Conservation (phyloP, 92 coral and sea anemone species). For the Epizoanthus ramosus region DNA sequence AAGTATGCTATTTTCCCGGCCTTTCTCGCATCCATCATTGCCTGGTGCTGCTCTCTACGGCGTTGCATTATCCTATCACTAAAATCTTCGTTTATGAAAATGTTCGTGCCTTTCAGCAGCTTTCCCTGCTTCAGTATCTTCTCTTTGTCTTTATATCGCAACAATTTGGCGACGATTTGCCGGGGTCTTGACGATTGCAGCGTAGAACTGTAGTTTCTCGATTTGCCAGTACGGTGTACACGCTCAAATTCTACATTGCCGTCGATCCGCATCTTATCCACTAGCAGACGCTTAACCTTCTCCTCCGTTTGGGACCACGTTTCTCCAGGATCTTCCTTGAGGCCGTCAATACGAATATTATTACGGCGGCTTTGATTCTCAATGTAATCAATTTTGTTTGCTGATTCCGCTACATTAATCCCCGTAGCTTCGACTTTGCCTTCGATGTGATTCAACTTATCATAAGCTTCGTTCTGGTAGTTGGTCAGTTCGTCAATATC, state of each 20-base stretch:
- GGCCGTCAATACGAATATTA: background rate
- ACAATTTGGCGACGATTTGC: conserved; percentile 1
- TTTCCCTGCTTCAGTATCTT: background rate
- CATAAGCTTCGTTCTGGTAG: background rate
- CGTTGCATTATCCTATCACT: conserved; percentile 10
- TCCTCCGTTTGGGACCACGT: background rate
- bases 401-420: background rate
- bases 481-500: conserved; percentile 1
- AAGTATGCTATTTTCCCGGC: background rate
- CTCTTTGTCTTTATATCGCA: background rate
- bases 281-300: background rate
- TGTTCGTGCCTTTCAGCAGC: background rate
- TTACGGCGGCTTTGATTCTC: background rate
- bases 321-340: background rate
- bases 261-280: background rate
- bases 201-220: background rate
- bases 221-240: background rate
- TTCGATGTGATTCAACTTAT: conserved; percentile 2
- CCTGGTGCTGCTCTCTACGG: background rate
- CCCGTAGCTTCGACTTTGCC: background rate
- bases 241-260: background rate
- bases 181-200: background rate
- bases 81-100: conserved; percentile 1
- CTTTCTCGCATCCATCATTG: conserved; percentile 7
- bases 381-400: background rate